phyloP scores from a whole-genome alignment of 2,797 vertebrate species.

The Pachyuromys duprasi region DNA sequence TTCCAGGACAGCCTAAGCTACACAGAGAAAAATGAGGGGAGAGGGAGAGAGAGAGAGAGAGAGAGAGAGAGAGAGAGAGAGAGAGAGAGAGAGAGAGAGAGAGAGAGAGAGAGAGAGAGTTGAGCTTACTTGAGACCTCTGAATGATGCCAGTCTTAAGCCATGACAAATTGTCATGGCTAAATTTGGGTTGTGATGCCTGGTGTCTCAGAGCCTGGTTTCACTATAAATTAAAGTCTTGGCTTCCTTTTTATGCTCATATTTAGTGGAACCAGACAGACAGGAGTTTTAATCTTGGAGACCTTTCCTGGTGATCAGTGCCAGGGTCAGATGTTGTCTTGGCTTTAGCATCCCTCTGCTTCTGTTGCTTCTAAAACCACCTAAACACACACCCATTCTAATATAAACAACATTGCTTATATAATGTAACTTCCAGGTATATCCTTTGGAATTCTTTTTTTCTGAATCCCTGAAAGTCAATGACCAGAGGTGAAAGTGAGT shows the following conservation, averaged over 20 bases:
- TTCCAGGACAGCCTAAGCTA: too few relatives aligned
- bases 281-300: not conserved
- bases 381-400: not conserved
- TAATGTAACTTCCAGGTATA: not conserved
- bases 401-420: not conserved
- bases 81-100: too few relatives aligned
- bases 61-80: too few relatives aligned
- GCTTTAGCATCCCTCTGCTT: not conserved
- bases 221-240: not conserved
- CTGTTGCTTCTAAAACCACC: not conserved
- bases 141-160: not conserved
- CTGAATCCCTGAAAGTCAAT: not conserved
- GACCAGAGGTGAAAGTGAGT: rapidly evolving
- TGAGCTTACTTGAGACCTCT: not conserved
- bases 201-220: not conserved
- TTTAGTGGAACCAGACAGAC: not conserved
- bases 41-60: too few relatives aligned
- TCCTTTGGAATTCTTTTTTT: not conserved
- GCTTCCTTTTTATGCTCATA: not conserved
- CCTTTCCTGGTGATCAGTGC: not conserved
- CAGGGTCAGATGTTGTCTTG: not conserved
- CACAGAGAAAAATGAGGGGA: too few relatives aligned
- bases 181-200: not conserved
- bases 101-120: too few relatives aligned
- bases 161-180: not conserved